Conservation (phyloP, 2,888 invertebrate genomes). For the Taphrorychus bicolor region DNA sequence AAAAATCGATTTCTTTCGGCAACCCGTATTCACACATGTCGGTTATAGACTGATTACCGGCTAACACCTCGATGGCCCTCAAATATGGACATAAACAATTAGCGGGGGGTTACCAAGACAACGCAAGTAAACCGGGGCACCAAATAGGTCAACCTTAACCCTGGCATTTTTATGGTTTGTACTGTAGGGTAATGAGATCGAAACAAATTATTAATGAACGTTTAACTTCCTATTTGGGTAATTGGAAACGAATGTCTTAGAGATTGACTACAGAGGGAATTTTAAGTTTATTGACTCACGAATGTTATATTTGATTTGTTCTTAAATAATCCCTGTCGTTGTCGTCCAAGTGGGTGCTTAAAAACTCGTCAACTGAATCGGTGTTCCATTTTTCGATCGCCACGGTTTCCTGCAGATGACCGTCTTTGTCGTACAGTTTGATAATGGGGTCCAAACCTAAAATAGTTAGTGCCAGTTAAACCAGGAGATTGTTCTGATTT, state of each 20-base stretch:
- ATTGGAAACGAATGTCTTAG: background rate
- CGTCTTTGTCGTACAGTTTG: constrained; percentile 84
- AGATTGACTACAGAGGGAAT: too few species aligned
- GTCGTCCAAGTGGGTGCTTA: constrained; percentile 82
- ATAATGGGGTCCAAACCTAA: constrained; percentile 88
- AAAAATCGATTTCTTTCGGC: too few species aligned
- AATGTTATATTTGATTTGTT: constrained; percentile 61
- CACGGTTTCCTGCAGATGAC: constrained; percentile 84
- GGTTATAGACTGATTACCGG: background rate
- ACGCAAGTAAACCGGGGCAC: background rate
- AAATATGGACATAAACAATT: constrained; percentile 14
- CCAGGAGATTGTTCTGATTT: too few species aligned
- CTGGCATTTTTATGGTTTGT: background rate
- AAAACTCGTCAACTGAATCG: constrained; percentile 95
- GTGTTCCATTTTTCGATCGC: constrained; percentile 99
- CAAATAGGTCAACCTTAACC: background rate
- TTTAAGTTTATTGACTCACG: background rate
- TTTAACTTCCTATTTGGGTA: background rate
- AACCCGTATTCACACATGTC: too few species aligned
- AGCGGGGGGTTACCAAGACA: constrained; percentile 13
- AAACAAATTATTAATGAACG: background rate
- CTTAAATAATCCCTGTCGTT: constrained; percentile 66
- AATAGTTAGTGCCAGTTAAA: too few species aligned
- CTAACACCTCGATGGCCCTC: background rate
- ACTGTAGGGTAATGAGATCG: background rate